Evolutionary conservation across 2,797 vertebrate species (phyloP), one percentile per base, ranked within the genome.

Genomic region (Tauraco hartlaubi): DNA sequence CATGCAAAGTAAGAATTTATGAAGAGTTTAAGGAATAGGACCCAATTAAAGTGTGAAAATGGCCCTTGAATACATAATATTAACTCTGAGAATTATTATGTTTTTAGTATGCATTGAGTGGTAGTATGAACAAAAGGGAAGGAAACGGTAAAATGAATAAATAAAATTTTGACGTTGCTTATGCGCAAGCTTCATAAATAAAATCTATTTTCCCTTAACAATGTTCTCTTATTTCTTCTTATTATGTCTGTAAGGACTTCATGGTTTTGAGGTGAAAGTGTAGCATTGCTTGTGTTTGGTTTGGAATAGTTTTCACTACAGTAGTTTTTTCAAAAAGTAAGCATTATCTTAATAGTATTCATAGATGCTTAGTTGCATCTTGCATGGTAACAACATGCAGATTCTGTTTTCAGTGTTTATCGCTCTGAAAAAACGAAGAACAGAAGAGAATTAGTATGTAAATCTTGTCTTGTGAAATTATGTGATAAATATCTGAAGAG

Each of bases 1-100:
- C 98, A 0, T 99, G 99, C 97, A 98, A 98, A 98, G 99, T 99
- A 97, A 98, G 98, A 73, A 63, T 75, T 91, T 91, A 54, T 85
- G 29, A 35, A 37, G 46, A 64, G 26, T 77, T 79, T 46, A 82
- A 82, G 51, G 49, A 79, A 4, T 31, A 54, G 28, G 52, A 54
- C 28, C 54, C 83, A 44, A 78, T 92, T 49, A 73, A 46, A 79
- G 43, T 55, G 21, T 54, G 67, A 49, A 63, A 88, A 77, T 62
- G 35, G 22, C 58, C 83, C 41, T 88, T 88, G 85, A 91, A 78
- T 90, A 48, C 28, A 12, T 67, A 85, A 71, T 37, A 6, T 51
- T 61, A 48, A 48, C 39, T 88, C 29, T 54, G 43, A 77, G 35
- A 90, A 62, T 54, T 73, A 11, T 16, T 59, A 1, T 48, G 15